A percentile compares a stretch with the other conserved stretches of the same genome.
phyloP scores from a whole-genome alignment of 2,113 vertebrate species.

The Channa maculata region DNA sequence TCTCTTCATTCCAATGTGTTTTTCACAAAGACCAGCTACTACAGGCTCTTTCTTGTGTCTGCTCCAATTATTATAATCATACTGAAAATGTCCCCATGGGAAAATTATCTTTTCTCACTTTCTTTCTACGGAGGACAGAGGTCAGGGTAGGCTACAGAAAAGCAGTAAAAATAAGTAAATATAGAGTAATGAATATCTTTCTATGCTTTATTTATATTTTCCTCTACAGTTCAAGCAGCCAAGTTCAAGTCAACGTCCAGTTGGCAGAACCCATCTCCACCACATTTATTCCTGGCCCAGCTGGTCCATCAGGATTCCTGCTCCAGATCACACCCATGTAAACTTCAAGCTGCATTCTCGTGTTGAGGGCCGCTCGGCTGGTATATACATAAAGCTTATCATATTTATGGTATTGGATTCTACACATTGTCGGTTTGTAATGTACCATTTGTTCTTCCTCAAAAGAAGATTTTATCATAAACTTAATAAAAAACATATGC shows the following conservation, averaged over 20 bases:
- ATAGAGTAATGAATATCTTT: no score
- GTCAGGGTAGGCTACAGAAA: background rate
- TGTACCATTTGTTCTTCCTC: no score
- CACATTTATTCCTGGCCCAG: background rate
- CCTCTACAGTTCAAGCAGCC: no score
- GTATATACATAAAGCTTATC: no score
- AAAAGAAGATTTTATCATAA: no score
- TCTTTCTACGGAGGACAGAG: background rate
- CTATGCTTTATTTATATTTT: no score
- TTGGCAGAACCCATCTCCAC: background rate
- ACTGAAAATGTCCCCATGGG: background rate
- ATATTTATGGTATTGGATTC: no score
- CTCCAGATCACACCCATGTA: background rate
- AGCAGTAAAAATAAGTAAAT: background rate
- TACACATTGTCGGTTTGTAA: no score
- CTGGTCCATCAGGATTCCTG: background rate
- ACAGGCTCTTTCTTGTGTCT: background rate
- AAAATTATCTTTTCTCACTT: background rate
- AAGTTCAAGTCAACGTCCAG: background rate
- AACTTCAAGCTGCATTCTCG: background rate
- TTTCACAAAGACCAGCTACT: no score
- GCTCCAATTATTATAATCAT: constrained; percentile 6
- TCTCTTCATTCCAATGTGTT: no score
- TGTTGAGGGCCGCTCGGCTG: no score
- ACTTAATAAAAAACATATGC: no score